Base-by-base conservation (phyloP, 1,140 invertebrate genomes). In the Andricus grossulariae region DNA sequence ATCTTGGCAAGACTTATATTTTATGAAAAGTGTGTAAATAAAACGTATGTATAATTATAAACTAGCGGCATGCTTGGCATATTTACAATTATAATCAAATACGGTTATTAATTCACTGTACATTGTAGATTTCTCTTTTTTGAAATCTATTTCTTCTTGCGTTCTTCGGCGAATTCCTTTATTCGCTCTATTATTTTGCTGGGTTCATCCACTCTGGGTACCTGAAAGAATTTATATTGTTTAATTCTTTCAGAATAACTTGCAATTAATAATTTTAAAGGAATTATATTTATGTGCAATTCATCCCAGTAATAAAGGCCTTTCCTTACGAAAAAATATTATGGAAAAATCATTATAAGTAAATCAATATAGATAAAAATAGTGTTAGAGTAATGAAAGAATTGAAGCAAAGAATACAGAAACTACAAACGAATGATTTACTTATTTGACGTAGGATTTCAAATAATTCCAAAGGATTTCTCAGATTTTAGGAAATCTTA, bases 181-280 rank as follows among this genome's bases (percentile, higher is more conserved):
- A 95, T 87, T 85, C 93, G 93, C 80, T 94, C 93, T 84, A 95
- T 91, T 81, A 97, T 81, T 82, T 94, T 94, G 72, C 90, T 86
- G 3, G 96, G 96, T 80, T 97, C 95, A 89, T 97, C 96, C 0
- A 97, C 95, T 88, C 94, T 94, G 15, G 96, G 96, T 78, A 97
- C 92, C 96, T 97, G 87, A 77, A 92, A 93, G 79, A 75, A 85
- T 45, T 57, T 71, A 32, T 50, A 54, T 74, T 76, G 12, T 72
- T 74, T 71, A 7, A 71, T 72, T 32, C 19, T 55, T 77, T 32
- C 13, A 16, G 66, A 19, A 78, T n/a, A 60, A 16, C 39, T 18
- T 19, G 77, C 73, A 73, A 80, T 74, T 39, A 70, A 73, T 74
- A 72, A 79, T 57, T 50, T 51, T 50, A 39, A 77, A 83, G 4